These are phyloP conservation scores for Petaurus breviceps DNA, from an alignment of 2,113 vertebrate species.

Conservation along the genomic window DNA sequence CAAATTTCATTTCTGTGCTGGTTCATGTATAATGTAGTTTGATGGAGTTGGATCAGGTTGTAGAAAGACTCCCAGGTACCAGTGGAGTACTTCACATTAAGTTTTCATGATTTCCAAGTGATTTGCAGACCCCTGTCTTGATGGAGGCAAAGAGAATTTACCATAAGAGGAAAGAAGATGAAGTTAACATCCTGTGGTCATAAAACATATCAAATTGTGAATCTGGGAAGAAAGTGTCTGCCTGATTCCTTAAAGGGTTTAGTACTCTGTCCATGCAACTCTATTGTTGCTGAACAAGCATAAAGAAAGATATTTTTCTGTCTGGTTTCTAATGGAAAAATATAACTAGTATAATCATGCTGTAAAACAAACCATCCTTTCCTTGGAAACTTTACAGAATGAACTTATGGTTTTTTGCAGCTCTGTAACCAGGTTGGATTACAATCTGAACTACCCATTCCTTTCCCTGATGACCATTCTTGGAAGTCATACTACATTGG, in stretches of 20 bases:
- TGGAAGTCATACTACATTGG: background rate
- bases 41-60: background rate
- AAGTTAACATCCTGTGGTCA: background rate
- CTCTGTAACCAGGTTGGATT: background rate
- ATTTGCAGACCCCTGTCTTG: background rate
- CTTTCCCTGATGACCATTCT: background rate
- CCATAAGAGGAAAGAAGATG: background rate
- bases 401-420: background rate
- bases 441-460: background rate
- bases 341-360: background rate
- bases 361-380: background rate
- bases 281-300: background rate
- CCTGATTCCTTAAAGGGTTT: background rate
- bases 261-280: background rate
- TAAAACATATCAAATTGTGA: background rate
- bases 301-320: background rate
- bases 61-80: background rate
- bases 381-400: background rate
- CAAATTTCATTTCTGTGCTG: background rate
- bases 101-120: background rate
- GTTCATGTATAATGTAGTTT: background rate
- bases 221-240: background rate
- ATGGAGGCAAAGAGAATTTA: slow-evolving; percentile 16
- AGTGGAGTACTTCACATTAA: background rate
- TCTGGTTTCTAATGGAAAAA: background rate